Base-by-base conservation (phyloP, 1,140 invertebrate species). In the Chionoecetes opilio region DNA sequence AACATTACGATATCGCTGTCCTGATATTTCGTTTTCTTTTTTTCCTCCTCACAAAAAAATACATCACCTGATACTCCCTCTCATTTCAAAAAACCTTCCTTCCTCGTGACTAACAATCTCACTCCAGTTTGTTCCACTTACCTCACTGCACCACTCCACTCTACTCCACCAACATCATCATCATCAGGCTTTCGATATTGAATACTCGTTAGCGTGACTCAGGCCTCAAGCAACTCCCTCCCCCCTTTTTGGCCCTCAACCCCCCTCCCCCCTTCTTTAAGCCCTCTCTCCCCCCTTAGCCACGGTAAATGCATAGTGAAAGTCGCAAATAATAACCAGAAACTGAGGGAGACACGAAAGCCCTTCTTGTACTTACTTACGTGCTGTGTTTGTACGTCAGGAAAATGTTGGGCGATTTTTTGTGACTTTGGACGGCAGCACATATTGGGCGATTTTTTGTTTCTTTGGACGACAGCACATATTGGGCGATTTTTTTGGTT, bases 201-300 rank as follows among this genome's bases (percentile, higher is more conserved):
- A 75, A 75, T 75, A 75, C 63, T 75, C 63, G n/a, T 75, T 75
- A 75, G 63, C 63, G 63, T 75, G 21, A 75, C 63, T 75, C 63
- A 75, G 21, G 63, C 5, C 63, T n/a, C 63, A 26, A 9, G 21
- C 46, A 75, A 11, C 63, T 26, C 21, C 8, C 63, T n/a, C 2
- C 63, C 63, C 63, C 41, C 41, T 14, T 46, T 14, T 46, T 46
- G 41, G 5, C 41, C 41, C 41, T 46, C 14, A 46, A 5, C 41
- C 9, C 8, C 63, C n/a, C 63, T 26, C 63, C 8, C 63, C 26
- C 63, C 11, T 8, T 21, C 63, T 8, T 75, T n/a, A n/a, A 8
- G 21, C 63, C 11, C 63, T 26, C n/a, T 21, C 63, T 11, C 63
- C 63, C 63, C 63, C 21, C 0, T 21, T 53, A 17, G 46, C 46